Evolutionary conservation across 2,113 vertebrate genomes (phyloP).

Genomic region (Stigmatopora nigra): DNA sequence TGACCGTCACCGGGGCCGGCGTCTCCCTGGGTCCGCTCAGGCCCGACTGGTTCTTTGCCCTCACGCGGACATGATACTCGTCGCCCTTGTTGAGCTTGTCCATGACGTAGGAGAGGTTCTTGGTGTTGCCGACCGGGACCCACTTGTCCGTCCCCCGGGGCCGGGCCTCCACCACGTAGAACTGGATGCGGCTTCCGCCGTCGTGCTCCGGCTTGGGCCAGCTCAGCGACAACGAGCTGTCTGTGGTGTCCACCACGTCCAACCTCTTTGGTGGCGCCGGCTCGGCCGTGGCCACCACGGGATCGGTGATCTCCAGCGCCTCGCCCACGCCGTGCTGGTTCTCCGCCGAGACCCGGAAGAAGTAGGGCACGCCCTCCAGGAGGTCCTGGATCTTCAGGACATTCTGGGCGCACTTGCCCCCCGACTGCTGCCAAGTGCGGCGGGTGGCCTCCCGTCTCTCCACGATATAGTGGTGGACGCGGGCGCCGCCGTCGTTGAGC

Average conservation of each 20-base stretch:
- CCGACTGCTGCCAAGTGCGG: slow-evolving; percentile 89
- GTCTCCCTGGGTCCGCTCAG: slow-evolving; percentile 83
- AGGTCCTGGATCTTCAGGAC: slow-evolving; percentile 81
- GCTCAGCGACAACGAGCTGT: slow-evolving; percentile 81
- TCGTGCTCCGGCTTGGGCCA: slow-evolving; percentile 98
- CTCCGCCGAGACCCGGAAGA: slow-evolving; percentile 89
- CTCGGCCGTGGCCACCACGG: slow-evolving; percentile 87
- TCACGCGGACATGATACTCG: slow-evolving; percentile 93
- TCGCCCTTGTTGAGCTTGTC: slow-evolving; percentile 81
- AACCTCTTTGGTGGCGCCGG: slow-evolving; percentile 88
- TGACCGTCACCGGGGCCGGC: slow-evolving; percentile 85
- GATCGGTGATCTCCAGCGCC: slow-evolving; percentile 83
- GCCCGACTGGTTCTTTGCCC: slow-evolving; percentile 89
- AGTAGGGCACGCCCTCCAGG: slow-evolving; percentile 87
- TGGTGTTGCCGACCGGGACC: slow-evolving; percentile 82
- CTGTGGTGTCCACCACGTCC: slow-evolving; percentile 90
- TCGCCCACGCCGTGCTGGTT: slow-evolving; percentile 93
- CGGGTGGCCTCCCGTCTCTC: slow-evolving; percentile 93
- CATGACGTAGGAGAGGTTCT: slow-evolving; percentile 75
- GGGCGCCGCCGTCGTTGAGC: slow-evolving; percentile 85
- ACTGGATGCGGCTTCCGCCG: slow-evolving; percentile 88
- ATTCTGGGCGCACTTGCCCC: slow-evolving; percentile 79
- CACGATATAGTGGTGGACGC: slow-evolving; percentile 86
- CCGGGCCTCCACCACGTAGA: slow-evolving; percentile 84
- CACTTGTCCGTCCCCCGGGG: slow-evolving; percentile 85